Percentiles rank a stretch among this genome's conserved stretches.
These are phyloP conservation scores for Hyppa rectilinea DNA, from an alignment of 2,888 invertebrate species.

Conservation along the genomic window DNA sequence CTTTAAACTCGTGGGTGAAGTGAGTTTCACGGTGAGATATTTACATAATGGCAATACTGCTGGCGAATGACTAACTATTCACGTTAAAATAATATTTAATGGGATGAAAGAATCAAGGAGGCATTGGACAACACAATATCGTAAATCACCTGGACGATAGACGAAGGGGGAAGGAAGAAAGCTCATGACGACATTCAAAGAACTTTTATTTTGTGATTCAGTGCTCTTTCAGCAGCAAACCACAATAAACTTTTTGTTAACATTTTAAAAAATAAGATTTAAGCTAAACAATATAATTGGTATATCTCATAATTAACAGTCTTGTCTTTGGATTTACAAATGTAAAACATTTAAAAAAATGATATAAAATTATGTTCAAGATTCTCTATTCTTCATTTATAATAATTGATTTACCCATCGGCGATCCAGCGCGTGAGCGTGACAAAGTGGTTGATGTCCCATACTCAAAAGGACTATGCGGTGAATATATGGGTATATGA, in stretches of 20 bases:
- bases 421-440: conserved; percentile 30
- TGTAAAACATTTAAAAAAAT: background rate
- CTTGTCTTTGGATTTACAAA: conserved; percentile 1
- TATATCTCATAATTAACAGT: background rate
- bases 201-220: background rate
- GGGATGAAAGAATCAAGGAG: too few relatives aligned
- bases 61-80: too few relatives aligned
- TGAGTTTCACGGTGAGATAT: too few relatives aligned
- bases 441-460: conserved; percentile 46
- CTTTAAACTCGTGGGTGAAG: too few relatives aligned
- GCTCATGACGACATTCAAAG: background rate
- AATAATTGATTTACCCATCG: conserved; percentile 12
- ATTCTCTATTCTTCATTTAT: conserved; percentile 5
- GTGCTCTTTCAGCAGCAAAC: background rate
- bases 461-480: conserved; percentile 55
- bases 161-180: background rate
- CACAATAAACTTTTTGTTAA: conserved; percentile 26
- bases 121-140: background rate
- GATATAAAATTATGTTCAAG: background rate
- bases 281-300: conserved; percentile 1
- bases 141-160: background rate
- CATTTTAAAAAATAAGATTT: background rate
- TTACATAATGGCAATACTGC: too few relatives aligned
- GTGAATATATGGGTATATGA: conserved; percentile 28
- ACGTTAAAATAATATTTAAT: too few relatives aligned